These are phyloP conservation scores for Amblyornis subalaris DNA, from an alignment of 2,113 vertebrate genomes.

Conservation along the genomic window DNA sequence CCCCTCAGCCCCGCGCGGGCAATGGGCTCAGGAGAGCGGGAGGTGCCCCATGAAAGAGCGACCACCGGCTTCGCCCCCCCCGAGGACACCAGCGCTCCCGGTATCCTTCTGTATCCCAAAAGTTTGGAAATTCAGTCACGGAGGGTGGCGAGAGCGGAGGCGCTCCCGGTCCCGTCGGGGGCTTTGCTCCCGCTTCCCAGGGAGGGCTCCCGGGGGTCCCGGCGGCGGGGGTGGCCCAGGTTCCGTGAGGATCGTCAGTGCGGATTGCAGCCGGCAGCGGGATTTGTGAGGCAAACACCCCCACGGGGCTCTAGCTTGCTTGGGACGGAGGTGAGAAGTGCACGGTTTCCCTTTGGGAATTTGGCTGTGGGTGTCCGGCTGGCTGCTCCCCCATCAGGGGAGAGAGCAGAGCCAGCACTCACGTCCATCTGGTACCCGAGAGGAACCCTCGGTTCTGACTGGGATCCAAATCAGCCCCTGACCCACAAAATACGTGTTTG, in stretches of 20 bases:
- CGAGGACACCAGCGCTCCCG: background rate
- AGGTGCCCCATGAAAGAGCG: accelerated
- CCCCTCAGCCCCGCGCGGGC: background rate
- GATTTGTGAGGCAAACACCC: background rate
- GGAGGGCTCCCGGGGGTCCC: background rate
- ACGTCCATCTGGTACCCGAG: background rate
- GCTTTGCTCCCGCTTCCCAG: background rate
- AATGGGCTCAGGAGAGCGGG: background rate
- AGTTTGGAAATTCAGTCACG: background rate
- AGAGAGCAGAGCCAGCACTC: background rate
- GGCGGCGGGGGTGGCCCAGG: background rate
- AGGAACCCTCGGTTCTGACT: background rate
- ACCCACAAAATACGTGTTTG: background rate
- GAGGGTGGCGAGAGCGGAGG: no score
- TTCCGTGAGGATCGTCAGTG: background rate
- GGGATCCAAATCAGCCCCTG: background rate
- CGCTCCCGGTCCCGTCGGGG: background rate
- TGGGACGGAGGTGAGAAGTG: background rate
- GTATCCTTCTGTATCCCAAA: background rate
- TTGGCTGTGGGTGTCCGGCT: background rate
- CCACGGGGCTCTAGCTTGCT: background rate
- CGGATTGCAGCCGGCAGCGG: no score
- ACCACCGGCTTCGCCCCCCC: background rate
- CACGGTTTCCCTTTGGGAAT: background rate
- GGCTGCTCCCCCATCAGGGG: background rate